Evolutionary conservation across 2,113 vertebrate species (phyloP).

Genomic region (Ginglymostoma cirratum): DNA sequence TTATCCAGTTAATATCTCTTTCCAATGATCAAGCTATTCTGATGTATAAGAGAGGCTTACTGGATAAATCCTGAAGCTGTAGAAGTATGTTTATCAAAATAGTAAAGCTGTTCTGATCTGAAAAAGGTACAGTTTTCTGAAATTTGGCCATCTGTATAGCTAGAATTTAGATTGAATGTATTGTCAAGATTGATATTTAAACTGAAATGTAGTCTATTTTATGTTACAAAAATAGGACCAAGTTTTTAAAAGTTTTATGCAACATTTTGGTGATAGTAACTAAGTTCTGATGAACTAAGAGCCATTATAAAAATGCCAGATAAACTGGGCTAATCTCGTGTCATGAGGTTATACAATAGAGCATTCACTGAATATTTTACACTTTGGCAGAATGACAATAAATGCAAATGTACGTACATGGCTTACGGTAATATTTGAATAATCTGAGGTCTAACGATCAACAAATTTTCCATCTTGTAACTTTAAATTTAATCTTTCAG

Average conservation of each 20-base stretch:
- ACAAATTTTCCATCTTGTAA: neutral
- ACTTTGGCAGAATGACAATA: neutral
- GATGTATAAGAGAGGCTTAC: slow-evolving; percentile 41
- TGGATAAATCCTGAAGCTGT: slow-evolving; percentile 43
- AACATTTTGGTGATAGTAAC: neutral
- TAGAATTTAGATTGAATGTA: neutral
- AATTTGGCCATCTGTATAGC: neutral
- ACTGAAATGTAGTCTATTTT: neutral
- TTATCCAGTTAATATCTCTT: neutral
- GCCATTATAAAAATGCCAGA: neutral
- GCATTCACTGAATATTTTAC: neutral
- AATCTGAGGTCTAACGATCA: neutral
- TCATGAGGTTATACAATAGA: neutral
- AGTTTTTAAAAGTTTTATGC: neutral
- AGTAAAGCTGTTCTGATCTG: neutral
- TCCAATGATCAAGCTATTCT: slow-evolving; percentile 13
- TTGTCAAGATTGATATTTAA: neutral
- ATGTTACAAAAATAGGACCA: neutral
- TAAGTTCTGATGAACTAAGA: neutral
- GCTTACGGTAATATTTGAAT: neutral
- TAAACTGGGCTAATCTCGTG: neutral
- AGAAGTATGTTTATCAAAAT: slow-evolving; percentile 6
- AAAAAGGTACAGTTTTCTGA: neutral
- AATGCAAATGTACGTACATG: neutral
- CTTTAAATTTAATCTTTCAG: neutral